Evolutionary conservation across 1,140 invertebrate genomes (phyloP).

Genomic region (Episyrphus balteatus): DNA sequence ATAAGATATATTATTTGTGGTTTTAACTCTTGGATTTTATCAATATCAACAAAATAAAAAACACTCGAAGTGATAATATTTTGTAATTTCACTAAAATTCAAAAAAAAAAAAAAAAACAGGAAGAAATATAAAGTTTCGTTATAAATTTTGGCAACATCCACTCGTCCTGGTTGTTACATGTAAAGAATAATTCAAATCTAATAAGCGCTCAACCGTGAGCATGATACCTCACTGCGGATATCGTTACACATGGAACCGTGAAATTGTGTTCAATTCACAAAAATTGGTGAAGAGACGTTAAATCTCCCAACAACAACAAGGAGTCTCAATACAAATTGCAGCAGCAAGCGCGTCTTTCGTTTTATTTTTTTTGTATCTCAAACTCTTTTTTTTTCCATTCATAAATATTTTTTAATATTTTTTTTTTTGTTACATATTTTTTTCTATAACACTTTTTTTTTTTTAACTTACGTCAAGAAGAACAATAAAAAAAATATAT

Average conservation of each 20-base stretch:
- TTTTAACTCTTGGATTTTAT: too few relatives aligned
- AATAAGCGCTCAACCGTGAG: conserved; percentile 33
- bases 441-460: too few relatives aligned
- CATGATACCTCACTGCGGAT: conserved; percentile 54
- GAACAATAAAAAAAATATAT: not conserved
- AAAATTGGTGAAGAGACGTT: conserved; percentile 77
- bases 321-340: conserved; percentile 1
- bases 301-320: conserved; percentile 10
- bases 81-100: too few relatives aligned
- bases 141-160: too few relatives aligned
- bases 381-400: not conserved
- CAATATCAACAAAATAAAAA: too few relatives aligned
- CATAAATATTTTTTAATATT: not conserved
- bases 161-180: too few relatives aligned
- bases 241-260: conserved; percentile 78
- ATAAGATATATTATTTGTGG: too few relatives aligned
- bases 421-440: not conserved
- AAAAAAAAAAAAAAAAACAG: too few relatives aligned
- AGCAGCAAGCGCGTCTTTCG: conserved; percentile 3
- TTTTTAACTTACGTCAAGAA: too few relatives aligned
- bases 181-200: too few relatives aligned
- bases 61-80: too few relatives aligned
- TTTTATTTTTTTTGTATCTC: not conserved
- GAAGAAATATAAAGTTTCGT: too few relatives aligned
- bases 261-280: conserved; percentile 82